Conservation (phyloP, 1,140 invertebrate genomes). For the Drosophila pachea region DNA sequence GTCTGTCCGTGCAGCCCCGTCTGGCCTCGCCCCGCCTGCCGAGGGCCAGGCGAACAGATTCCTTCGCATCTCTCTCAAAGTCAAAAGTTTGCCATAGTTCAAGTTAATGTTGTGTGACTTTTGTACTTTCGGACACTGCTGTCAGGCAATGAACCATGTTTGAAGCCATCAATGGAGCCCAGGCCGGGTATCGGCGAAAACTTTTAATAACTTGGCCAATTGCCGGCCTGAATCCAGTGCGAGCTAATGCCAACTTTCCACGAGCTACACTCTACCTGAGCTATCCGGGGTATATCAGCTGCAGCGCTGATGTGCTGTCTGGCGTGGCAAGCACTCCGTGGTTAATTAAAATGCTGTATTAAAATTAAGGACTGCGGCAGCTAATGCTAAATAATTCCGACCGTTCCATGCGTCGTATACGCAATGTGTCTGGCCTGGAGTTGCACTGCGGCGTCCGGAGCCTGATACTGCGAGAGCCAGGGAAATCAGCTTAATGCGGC, state of each 20-base stretch:
- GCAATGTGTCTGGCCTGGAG: constrained; percentile 32
- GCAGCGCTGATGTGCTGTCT: too few relatives aligned
- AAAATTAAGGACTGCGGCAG: constrained; percentile 54
- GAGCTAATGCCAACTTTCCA: constrained; percentile 36
- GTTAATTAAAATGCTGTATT: constrained; percentile 67
- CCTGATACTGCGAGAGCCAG: constrained; percentile 3
- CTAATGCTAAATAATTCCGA: constrained; percentile 50
- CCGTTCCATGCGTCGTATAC: constrained; percentile 47
- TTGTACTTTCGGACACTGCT: constrained; percentile 53
- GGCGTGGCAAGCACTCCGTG: neutral
- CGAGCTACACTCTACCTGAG: neutral
- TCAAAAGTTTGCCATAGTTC: constrained; percentile 75
- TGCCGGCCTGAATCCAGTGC: constrained; percentile 36
- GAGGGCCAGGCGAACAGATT: constrained; percentile 39
- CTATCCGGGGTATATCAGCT: neutral
- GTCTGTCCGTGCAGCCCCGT: constrained; percentile 3
- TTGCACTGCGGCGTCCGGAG: constrained; percentile 32
- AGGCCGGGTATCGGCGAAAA: constrained; percentile 54
- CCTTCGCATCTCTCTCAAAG: constrained; percentile 65
- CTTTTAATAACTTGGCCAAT: constrained; percentile 72
- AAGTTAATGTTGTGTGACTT: constrained; percentile 77
- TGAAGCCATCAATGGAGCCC: constrained; percentile 51
- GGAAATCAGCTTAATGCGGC: constrained; percentile 69
- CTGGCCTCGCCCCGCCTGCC: neutral
- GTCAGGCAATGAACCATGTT: constrained; percentile 66